phyloP scores from a whole-genome alignment of 2,888 invertebrate genomes.

The Zaprionus bogoriensis region DNA sequence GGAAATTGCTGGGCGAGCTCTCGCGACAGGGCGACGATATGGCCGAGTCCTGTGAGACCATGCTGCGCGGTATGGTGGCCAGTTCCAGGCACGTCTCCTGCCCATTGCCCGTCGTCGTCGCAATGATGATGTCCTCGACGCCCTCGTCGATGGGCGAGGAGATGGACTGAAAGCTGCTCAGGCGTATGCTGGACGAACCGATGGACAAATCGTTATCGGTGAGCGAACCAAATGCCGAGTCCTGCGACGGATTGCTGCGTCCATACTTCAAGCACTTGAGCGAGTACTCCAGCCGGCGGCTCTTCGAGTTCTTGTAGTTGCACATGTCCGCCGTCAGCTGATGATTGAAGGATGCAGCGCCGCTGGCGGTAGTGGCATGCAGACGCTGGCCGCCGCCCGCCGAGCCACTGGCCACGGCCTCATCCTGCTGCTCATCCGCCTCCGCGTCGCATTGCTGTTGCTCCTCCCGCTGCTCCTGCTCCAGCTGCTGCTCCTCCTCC shows the following conservation, averaged over 20 bases:
- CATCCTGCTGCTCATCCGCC: constrained; percentile 40
- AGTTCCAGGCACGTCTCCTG: constrained; percentile 81
- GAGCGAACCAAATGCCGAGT: constrained; percentile 83
- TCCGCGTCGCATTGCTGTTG: constrained; percentile 20
- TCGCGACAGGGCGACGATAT: constrained; percentile 82
- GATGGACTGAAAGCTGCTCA: constrained; percentile 83
- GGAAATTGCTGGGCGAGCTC: constrained; percentile 80
- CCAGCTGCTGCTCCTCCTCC: constrained; percentile 12
- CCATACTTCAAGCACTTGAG: constrained; percentile 82
- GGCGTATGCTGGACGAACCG: constrained; percentile 82
- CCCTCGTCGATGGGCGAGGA: constrained; percentile 83
- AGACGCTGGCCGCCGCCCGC: constrained; percentile 34
- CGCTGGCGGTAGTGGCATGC: constrained; percentile 34
- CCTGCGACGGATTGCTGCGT: constrained; percentile 83
- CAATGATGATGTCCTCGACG: constrained; percentile 82
- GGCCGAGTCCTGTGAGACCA: constrained; percentile 82
- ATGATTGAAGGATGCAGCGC: constrained; percentile 77
- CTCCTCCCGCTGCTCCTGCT: constrained; percentile 1
- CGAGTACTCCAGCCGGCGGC: constrained; percentile 83
- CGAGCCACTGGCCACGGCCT: constrained; percentile 64
- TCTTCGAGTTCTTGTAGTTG: constrained; percentile 83
- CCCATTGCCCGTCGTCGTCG: constrained; percentile 80
- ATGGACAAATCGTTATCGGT: constrained; percentile 83
- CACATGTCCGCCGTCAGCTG: constrained; percentile 82
- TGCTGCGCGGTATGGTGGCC: constrained; percentile 79